phyloP scores from a whole-genome alignment of 2,113 vertebrate genomes.

The Parus major region DNA sequence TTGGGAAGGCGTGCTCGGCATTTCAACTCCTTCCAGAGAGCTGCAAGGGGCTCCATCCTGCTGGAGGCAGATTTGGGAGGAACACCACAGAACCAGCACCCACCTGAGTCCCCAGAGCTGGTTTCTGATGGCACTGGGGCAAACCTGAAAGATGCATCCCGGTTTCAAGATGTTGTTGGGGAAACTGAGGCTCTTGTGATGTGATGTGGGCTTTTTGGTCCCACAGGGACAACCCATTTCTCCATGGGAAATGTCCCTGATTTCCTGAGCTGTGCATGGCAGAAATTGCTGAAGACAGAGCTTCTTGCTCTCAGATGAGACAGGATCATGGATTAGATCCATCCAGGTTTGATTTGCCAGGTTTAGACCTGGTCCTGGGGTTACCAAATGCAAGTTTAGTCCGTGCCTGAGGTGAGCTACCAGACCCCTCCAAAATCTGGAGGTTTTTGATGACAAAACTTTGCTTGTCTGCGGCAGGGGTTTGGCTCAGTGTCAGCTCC shows the following conservation, averaged over 20 bases:
- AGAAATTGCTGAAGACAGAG: background rate
- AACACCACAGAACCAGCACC: background rate
- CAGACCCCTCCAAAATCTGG: background rate
- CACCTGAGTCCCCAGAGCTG: background rate
- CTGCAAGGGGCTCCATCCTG: background rate
- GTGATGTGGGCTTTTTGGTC: background rate
- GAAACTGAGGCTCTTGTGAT: background rate
- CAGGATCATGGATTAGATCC: background rate
- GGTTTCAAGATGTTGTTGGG: background rate
- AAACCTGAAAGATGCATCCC: background rate
- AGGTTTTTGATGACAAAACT: background rate
- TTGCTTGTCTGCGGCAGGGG: background rate
- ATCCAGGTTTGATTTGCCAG: background rate
- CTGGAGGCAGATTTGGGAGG: background rate
- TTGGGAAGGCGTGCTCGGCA: constrained; percentile 44
- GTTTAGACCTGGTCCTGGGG: background rate
- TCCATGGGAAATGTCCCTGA: background rate
- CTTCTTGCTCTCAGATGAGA: background rate
- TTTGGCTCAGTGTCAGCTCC: background rate
- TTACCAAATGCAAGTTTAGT: background rate
- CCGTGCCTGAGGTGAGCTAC: background rate
- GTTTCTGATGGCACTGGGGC: background rate
- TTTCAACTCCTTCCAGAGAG: background rate
- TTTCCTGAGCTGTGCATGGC: background rate
- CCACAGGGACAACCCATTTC: background rate